Conservation (phyloP, 2,113 vertebrate species). For the Ibidorhyncha struthersii region DNA sequence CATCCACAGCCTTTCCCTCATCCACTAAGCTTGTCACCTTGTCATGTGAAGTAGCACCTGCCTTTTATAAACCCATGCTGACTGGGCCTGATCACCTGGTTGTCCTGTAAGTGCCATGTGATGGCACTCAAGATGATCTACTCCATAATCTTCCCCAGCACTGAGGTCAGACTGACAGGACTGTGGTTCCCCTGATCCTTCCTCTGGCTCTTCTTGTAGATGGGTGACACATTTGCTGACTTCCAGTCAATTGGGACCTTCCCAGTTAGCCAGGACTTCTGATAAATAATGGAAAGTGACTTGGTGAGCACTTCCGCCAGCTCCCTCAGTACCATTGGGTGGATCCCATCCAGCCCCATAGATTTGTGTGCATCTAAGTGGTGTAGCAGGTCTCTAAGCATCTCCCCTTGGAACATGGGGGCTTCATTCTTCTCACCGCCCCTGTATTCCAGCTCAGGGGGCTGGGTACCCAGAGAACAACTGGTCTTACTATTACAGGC, state of each 20-base stretch:
- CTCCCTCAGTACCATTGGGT: not conserved
- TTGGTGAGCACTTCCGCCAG: not conserved
- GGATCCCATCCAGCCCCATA: not conserved
- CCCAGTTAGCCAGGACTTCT: not conserved
- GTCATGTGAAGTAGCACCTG: not conserved
- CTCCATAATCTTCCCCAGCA: no score
- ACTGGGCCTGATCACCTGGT: not conserved
- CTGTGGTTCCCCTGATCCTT: not conserved
- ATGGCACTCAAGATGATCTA: not conserved
- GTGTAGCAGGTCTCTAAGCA: not conserved
- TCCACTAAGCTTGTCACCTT: not conserved
- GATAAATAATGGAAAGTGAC: not conserved
- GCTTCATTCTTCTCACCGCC: not conserved
- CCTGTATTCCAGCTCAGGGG: not conserved
- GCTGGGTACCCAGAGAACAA: not conserved
- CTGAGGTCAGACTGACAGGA: not conserved
- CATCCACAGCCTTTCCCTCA: not conserved
- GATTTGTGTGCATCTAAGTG: not conserved
- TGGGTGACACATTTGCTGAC: not conserved
- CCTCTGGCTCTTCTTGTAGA: not conserved
- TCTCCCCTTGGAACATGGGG: not conserved
- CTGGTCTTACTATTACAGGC: not conserved
- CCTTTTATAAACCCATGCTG: not conserved
- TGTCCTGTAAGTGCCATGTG: not conserved
- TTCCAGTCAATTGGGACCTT: not conserved